Conservation (phyloP, 1,140 invertebrate species). For the Cyclargus thomasi region DNA sequence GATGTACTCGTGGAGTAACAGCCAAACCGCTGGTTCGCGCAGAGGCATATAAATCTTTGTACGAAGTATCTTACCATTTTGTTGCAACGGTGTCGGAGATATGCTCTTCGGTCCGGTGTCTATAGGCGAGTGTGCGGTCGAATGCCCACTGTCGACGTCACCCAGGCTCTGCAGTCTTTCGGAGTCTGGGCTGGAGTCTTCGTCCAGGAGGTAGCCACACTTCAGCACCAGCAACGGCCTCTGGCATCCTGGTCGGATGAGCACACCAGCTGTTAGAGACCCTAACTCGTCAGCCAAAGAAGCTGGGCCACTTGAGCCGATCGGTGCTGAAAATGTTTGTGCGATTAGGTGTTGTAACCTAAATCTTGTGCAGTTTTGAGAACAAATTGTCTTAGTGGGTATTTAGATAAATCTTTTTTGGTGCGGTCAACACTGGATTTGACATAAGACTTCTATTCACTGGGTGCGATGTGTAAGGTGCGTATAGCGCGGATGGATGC, state of each 20-base stretch:
- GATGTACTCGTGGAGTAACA: no score
- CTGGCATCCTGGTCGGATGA: constrained; percentile 58
- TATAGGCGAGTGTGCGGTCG: constrained; percentile 89
- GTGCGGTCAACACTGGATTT: no score
- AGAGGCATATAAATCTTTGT: background rate
- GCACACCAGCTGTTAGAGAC: constrained; percentile 50
- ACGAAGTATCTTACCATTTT: constrained; percentile 48
- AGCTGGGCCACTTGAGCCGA: constrained; percentile 74
- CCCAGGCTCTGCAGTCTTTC: constrained; percentile 84
- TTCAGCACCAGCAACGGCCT: constrained; percentile 85
- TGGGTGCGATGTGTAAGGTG: no score
- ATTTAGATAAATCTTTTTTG: no score
- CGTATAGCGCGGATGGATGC: no score
- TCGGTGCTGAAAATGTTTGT: constrained; percentile 61
- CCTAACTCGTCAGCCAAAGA: constrained; percentile 83
- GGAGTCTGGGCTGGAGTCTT: constrained; percentile 89
- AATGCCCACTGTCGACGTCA: constrained; percentile 90
- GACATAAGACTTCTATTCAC: no score
- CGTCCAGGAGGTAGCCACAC: constrained; percentile 84
- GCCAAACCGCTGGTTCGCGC: no score
- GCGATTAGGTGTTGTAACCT: background rate
- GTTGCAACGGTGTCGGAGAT: constrained; percentile 79
- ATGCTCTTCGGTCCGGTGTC: constrained; percentile 88
- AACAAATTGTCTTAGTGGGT: background rate
- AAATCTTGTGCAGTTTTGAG: background rate